These are phyloP conservation scores for Camponotus floridanus DNA, from an alignment of 1,140 invertebrate genomes.

Conservation along the genomic window DNA sequence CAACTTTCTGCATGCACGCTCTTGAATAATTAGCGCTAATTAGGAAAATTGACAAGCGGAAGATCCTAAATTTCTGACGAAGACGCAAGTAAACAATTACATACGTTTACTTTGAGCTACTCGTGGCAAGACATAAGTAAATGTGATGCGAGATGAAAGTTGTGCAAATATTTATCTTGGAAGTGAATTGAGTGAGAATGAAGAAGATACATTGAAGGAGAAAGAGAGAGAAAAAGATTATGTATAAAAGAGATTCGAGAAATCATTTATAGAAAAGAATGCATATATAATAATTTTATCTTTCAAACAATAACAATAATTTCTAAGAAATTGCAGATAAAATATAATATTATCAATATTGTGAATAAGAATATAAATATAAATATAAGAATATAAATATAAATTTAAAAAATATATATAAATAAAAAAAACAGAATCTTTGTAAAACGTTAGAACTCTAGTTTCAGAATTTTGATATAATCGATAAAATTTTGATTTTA, in stretches of 20 bases:
- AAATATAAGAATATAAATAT: too few species aligned
- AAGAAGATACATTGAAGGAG: conserved; percentile 22
- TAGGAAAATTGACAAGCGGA: conserved; percentile 55
- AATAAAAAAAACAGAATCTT: neutral
- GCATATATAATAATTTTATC: neutral
- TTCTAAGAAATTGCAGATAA: neutral
- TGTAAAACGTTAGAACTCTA: neutral
- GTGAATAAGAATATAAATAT: neutral
- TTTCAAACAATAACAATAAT: neutral
- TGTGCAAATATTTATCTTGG: conserved; percentile 72
- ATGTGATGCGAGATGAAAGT: conserved; percentile 65
- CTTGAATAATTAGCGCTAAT: conserved; percentile 69
- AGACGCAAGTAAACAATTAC: conserved; percentile 72
- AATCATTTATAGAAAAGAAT: conserved; percentile 4
- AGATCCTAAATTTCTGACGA: conserved; percentile 66
- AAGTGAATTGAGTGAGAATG: conserved; percentile 61
- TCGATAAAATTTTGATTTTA: neutral
- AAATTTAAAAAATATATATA: too few species aligned
- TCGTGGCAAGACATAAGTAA: conserved; percentile 10
- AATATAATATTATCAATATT: neutral
- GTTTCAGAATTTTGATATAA: neutral
- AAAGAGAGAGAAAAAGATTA: neutral
- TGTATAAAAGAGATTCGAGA: neutral
- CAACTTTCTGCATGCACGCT: conserved; percentile 33
- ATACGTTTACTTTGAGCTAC: conserved; percentile 63